A percentile compares a stretch with the other conserved stretches of the same genome.
Conservation (phyloP, 2,113 vertebrate species). For the Mellivora capensis region DNA sequence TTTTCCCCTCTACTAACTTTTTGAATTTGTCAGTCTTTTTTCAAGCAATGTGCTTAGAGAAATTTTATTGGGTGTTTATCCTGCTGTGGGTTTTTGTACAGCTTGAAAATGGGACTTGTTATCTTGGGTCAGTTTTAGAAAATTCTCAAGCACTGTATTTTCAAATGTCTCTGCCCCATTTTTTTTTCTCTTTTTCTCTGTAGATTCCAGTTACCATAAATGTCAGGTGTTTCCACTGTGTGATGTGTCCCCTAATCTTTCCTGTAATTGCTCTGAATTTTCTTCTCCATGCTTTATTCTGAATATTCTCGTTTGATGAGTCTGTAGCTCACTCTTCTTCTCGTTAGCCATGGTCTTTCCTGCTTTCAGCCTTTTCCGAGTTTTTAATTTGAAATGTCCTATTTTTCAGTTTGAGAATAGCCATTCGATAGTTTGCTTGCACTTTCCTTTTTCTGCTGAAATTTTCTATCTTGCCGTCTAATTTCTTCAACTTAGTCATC, state of each 20-base stretch:
- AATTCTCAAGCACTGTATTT: neutral
- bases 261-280: neutral
- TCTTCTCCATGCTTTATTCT: neutral
- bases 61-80: neutral
- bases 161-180: neutral
- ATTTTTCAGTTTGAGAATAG: neutral
- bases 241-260: neutral
- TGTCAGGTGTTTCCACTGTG: neutral
- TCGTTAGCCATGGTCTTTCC: neutral
- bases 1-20: neutral
- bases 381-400: neutral
- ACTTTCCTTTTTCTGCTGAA: neutral
- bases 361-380: neutral
- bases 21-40: neutral
- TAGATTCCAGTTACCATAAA: neutral
- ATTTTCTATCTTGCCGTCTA: neutral
- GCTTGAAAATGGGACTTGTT: neutral
- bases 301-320: neutral
- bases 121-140: neutral
- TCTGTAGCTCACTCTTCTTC: neutral
- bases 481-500: neutral
- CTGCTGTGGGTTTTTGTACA: neutral
- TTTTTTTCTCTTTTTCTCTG: neutral
- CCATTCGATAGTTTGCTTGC: neutral
- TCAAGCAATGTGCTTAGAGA: neutral